These are phyloP conservation scores for Coregonus sp. DNA, from an alignment of 2,797 vertebrate species.

Conservation along the genomic window DNA sequence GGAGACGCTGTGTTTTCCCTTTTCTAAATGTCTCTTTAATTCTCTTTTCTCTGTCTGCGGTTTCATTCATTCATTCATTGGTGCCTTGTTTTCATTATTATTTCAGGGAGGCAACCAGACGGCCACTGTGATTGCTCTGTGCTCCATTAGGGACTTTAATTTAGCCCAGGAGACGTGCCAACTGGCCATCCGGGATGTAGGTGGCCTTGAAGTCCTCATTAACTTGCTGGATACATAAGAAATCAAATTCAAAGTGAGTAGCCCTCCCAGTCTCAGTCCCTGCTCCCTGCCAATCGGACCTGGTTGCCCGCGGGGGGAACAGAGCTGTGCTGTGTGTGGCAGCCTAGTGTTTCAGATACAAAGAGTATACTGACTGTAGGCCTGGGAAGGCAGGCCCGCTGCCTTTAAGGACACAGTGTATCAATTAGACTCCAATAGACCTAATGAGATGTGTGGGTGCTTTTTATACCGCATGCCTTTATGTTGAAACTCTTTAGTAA, in stretches of 20 bases:
- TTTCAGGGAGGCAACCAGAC: slow-evolving; percentile 89
- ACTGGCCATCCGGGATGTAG: slow-evolving; percentile 88
- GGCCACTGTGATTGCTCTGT: slow-evolving; percentile 86
- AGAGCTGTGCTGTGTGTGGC: slow-evolving; percentile 39
- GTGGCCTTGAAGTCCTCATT: slow-evolving; percentile 91
- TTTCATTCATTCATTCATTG: slow-evolving; percentile 18
- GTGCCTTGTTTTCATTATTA: slow-evolving; percentile 39
- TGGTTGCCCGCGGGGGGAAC: slow-evolving; percentile 48
- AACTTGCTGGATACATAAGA: slow-evolving; percentile 94
- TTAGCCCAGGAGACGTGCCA: slow-evolving; percentile 89
- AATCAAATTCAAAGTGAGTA: slow-evolving; percentile 90
- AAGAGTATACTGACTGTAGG: slow-evolving; percentile 4
- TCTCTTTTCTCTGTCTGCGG: slow-evolving; percentile 17
- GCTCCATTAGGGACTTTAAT: slow-evolving; percentile 89
- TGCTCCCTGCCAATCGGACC: slow-evolving; percentile 40
- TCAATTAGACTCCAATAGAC: slow-evolving; percentile 49
- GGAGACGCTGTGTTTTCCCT: slow-evolving; percentile 14
- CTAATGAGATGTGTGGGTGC: slow-evolving; percentile 45
- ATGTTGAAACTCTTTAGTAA: slow-evolving; percentile 31
- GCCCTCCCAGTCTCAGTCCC: slow-evolving; percentile 3
- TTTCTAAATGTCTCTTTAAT: slow-evolving; percentile 25
- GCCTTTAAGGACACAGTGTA: slow-evolving; percentile 52
- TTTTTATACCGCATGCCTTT: slow-evolving; percentile 38
- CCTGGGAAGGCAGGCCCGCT: neutral
- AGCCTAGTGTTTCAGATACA: slow-evolving; percentile 46